Evolutionary conservation across 2,888 invertebrate genomes (phyloP).

Genomic region (Abrostola triplasia): DNA sequence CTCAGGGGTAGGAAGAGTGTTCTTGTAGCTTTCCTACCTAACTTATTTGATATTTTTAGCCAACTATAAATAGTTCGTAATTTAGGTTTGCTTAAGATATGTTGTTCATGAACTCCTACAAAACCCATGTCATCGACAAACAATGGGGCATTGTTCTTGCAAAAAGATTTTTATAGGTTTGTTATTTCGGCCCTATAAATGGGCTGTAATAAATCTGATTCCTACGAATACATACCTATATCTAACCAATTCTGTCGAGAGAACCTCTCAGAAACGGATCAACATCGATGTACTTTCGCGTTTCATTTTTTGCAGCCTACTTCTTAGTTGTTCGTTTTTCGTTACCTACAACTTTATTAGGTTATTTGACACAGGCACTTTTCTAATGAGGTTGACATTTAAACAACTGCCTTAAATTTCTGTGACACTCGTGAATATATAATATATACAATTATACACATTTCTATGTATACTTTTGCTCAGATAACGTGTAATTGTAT

Average conservation of each 20-base stretch:
- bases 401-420: constrained; percentile 63
- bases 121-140: too few species aligned
- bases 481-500: constrained; percentile 57
- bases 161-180: too few species aligned
- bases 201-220: not conserved
- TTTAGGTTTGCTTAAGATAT: too few species aligned
- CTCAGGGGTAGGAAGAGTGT: too few species aligned
- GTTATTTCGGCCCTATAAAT: not conserved
- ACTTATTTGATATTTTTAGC: too few species aligned
- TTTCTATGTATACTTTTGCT: constrained; percentile 37
- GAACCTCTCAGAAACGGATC: not conserved
- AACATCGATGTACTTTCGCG: not conserved
- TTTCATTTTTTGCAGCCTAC: not conserved
- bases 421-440: constrained; percentile 48
- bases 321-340: not conserved
- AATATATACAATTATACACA: constrained; percentile 9
- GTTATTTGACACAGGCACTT: not conserved
- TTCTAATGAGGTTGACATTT: constrained; percentile 65
- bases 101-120: too few species aligned
- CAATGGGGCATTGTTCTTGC: too few species aligned
- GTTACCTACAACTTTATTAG: too few species aligned
- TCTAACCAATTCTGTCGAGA: not conserved
- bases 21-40: too few species aligned
- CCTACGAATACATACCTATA: not conserved
- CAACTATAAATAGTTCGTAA: too few species aligned